These are phyloP conservation scores for Parotia lawesii DNA, from an alignment of 2,113 vertebrate genomes.

Conservation along the genomic window DNA sequence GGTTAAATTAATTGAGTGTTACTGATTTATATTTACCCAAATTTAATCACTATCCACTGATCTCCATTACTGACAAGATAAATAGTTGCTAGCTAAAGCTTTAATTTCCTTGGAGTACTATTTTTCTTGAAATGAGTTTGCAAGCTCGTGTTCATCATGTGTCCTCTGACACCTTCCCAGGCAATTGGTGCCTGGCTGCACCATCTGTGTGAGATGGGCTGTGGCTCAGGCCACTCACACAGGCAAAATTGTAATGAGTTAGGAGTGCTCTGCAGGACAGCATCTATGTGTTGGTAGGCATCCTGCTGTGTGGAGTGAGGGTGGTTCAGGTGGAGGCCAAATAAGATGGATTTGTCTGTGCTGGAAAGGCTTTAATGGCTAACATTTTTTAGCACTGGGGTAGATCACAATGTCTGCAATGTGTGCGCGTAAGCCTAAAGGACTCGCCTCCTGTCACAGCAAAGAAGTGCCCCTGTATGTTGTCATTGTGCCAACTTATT, in stretches of 20 bases:
- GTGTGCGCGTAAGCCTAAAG: neutral
- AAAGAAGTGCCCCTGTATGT: neutral
- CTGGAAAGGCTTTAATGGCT: neutral
- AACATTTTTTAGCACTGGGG: neutral
- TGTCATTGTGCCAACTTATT: rapidly evolving
- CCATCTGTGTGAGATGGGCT: neutral
- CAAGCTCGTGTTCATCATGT: neutral
- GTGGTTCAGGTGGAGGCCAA: neutral
- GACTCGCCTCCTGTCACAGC: rapidly evolving
- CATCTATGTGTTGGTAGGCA: rapidly evolving
- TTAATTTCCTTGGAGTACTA: neutral
- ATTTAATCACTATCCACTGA: neutral
- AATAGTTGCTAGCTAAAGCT: neutral
- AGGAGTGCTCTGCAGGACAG: neutral
- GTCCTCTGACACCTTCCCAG: neutral
- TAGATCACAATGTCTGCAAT: neutral
- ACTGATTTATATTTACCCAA: neutral
- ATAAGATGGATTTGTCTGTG: neutral
- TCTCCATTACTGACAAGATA: neutral
- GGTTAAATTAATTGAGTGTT: neutral
- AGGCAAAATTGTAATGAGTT: neutral
- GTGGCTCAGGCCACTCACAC: neutral
- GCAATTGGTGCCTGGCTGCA: neutral
- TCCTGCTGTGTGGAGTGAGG: neutral
- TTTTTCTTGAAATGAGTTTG: neutral